These are phyloP conservation scores for Sebastes oblongus DNA, from an alignment of 2,797 vertebrate species.

Conservation along the genomic window DNA sequence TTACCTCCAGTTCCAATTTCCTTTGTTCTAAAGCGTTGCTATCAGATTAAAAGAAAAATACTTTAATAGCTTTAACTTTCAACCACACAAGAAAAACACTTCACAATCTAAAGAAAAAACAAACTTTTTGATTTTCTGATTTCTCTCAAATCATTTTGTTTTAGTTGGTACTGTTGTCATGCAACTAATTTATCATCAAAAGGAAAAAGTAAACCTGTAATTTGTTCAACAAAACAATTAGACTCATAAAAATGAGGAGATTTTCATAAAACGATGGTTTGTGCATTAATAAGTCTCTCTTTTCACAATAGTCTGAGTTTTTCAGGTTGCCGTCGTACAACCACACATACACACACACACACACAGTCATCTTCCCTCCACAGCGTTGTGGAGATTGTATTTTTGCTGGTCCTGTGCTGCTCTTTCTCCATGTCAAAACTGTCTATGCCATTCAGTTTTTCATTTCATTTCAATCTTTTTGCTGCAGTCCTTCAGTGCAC, in stretches of 20 bases:
- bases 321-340: neutral
- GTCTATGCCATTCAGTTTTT: conserved; percentile 34
- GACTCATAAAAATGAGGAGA: neutral
- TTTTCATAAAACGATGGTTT: neutral
- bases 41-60: neutral
- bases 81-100: neutral
- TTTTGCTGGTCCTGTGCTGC: conserved; percentile 26
- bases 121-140: neutral
- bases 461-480: conserved; percentile 40
- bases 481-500: conserved; percentile 18
- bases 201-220: neutral
- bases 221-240: neutral
- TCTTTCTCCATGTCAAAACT: conserved; percentile 32
- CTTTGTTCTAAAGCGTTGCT: neutral
- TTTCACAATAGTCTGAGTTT: neutral
- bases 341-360: neutral
- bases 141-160: neutral
- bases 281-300: neutral
- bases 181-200: neutral
- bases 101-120: neutral
- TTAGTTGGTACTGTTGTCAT: neutral
- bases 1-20: neutral
- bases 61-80: neutral
- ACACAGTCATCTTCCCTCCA: neutral
- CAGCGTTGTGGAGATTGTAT: conserved; percentile 25